phyloP scores from a whole-genome alignment of 2,113 vertebrate genomes.

The Pseudopipra pipra region DNA sequence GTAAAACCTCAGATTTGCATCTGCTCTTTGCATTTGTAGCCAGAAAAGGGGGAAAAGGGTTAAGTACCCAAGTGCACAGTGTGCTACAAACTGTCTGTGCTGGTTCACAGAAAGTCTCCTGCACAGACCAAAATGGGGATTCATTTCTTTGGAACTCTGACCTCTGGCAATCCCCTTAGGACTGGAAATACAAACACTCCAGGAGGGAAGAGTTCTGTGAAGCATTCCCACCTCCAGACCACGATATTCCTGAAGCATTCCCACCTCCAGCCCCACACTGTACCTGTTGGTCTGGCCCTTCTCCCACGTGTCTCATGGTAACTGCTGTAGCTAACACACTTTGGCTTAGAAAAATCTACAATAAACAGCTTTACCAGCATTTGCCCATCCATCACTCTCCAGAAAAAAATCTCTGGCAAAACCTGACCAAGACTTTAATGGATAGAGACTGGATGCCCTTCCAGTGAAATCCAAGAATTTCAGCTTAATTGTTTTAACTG shows the following conservation, averaged over 20 bases:
- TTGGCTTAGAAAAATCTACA: not conserved
- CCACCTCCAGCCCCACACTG: not conserved
- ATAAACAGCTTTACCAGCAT: not conserved
- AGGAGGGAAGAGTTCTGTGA: not conserved
- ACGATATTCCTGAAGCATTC: not conserved
- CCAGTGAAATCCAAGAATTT: conserved; percentile 28
- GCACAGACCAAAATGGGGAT: not conserved
- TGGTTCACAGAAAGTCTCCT: not conserved
- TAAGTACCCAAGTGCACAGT: not conserved
- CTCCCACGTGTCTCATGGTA: not conserved
- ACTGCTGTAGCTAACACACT: not conserved
- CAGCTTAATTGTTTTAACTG: not conserved
- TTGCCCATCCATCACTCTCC: not conserved
- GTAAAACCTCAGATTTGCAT: not conserved
- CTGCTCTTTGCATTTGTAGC: not conserved
- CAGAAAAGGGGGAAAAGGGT: not conserved
- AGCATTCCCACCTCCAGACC: not conserved
- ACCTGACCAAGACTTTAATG: not conserved
- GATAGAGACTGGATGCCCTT: conserved; percentile 18
- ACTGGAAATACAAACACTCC: not conserved
- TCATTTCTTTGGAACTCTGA: not conserved
- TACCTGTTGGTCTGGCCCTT: not conserved
- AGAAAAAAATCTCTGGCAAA: conserved; percentile 2
- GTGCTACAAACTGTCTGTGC: not conserved
- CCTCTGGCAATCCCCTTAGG: not conserved